Evolutionary conservation across 2,888 invertebrate species (phyloP).

Genomic region (Drosophila barbarae): DNA sequence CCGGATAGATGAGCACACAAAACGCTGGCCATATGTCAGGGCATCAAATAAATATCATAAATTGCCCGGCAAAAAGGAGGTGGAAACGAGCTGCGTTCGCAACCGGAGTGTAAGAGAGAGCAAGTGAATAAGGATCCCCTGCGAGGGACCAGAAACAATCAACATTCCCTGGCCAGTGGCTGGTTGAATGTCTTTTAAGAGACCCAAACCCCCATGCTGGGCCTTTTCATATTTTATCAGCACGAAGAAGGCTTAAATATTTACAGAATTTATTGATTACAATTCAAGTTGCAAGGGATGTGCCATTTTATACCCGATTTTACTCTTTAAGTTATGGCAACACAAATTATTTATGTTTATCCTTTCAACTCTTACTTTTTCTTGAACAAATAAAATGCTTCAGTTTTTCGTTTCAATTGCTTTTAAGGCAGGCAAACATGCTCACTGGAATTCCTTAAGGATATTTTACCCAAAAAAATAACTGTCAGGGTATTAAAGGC

Average conservation of each 20-base stretch:
- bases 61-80: constrained; percentile 49
- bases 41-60: constrained; percentile 66
- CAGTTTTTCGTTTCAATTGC: background rate
- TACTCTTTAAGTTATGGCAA: background rate
- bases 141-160: constrained; percentile 27
- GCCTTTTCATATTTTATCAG: background rate
- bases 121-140: constrained; percentile 12
- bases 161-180: constrained; percentile 28
- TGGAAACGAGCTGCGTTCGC: background rate
- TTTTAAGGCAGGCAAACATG: background rate
- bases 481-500: background rate
- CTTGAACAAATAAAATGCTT: constrained; percentile 2
- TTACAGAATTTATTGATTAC: constrained; percentile 33
- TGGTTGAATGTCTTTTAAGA: constrained; percentile 4
- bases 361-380: background rate
- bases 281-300: background rate
- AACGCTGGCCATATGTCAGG: constrained; percentile 67
- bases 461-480: background rate
- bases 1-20: constrained; percentile 64
- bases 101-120: background rate
- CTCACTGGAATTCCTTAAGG: background rate
- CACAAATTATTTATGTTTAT: background rate
- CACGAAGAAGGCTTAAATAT: constrained; percentile 13
- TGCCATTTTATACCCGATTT: background rate
- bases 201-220: background rate